These are phyloP conservation scores for Montifringilla adamsi DNA, from an alignment of 2,113 vertebrate genomes.

Conservation along the genomic window DNA sequence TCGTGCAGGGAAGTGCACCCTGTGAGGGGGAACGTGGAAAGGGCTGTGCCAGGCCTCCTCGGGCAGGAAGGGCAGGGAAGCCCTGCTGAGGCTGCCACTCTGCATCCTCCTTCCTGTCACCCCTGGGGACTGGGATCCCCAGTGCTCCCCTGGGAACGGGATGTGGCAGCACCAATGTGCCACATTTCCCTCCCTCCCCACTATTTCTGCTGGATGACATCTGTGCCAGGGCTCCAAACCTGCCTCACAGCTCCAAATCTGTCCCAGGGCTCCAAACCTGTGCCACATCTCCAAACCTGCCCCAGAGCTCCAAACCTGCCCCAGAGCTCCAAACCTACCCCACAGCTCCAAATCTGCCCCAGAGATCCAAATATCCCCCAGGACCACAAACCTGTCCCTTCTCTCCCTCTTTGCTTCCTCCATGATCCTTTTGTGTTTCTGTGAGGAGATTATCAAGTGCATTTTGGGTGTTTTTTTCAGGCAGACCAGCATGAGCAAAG, in stretches of 20 bases:
- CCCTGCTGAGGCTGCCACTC: too few relatives aligned
- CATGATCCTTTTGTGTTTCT: background rate
- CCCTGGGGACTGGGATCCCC: background rate
- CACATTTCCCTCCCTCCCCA: background rate
- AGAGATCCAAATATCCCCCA: background rate
- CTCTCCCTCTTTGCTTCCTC: background rate
- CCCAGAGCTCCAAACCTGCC: background rate
- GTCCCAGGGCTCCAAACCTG: background rate
- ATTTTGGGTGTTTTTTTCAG: background rate
- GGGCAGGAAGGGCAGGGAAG: background rate
- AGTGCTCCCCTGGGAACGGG: background rate
- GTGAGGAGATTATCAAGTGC: background rate
- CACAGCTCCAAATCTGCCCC: too few relatives aligned
- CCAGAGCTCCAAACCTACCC: background rate
- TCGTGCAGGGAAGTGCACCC: background rate
- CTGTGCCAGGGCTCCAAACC: background rate
- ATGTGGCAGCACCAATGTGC: background rate
- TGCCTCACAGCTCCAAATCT: background rate
- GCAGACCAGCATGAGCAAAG: background rate
- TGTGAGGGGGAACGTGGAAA: background rate
- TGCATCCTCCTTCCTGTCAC: background rate
- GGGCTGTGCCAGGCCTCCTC: rapidly evolving
- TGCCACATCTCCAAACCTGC: too few relatives aligned
- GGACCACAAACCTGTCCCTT: background rate
- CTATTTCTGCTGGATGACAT: background rate